Base-by-base conservation (phyloP, 2,113 vertebrate genomes). In the Cebus imitator region DNA sequence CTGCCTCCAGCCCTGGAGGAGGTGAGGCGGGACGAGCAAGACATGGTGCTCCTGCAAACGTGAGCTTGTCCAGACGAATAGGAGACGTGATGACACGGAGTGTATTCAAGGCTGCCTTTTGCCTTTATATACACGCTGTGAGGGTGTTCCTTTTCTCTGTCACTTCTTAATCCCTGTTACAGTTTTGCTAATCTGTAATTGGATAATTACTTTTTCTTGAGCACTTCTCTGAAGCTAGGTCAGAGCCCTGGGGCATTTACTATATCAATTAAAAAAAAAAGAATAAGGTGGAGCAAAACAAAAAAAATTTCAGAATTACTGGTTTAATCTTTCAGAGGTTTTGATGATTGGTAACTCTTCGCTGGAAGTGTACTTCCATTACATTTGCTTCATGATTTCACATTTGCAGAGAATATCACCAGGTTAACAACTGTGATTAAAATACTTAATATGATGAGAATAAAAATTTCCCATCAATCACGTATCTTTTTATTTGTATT, bases 1-100 rank as follows among this genome's bases (percentile, higher is more conserved):
- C 97, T 97, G 3, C 97, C 97, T 1, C 95, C 96, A 0, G 98
- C 97, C 35, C 97, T 93, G 43, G 98, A 98, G 6, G 98, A 98
- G 2, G 98, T 98, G 89, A 98, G 40, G 0, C 91, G 35, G 0
- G 98, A 97, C 0, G 97, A 86, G 30, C 87, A 96, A 87, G 97
- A 80, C 98, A 98, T 98, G 75, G 12, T 72, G 61, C 4, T 70
- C 48, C 43, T 55, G 57, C 43, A 5, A 37, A 50, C 0, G 50
- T 3, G 16, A 37, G 72, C 76, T 91, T 16, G 91, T 90, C 81
- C 48, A 0, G 32, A 70, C 1, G 66, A 40, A 87, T 18, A 16
- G 78, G 35, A 90, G 73, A 0, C 3, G 91, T 10, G 70, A 35
- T 17, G 23, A 23, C 2, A 43, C 61, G 32, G 79, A 84, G 43